These are phyloP conservation scores for Chrysaora quinquecirrha DNA, from an alignment of 30 jellyfish, hydroid and myxozoan genomes.

Conservation along the genomic window DNA sequence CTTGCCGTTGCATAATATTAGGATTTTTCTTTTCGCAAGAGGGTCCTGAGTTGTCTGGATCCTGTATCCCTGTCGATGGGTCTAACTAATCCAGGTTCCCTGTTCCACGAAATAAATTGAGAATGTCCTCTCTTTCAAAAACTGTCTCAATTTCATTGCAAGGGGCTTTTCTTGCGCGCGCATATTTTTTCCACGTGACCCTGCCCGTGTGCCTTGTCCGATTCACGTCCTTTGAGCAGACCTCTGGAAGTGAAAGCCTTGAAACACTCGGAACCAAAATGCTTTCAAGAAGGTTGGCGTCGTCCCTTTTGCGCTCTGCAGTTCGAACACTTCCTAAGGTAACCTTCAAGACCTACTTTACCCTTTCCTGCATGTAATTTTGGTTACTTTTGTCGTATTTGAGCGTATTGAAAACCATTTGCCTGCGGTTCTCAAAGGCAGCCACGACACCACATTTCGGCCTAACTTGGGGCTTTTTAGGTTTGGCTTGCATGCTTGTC, in stretches of 20 bases:
- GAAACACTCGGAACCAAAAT: slow-evolving; percentile 15
- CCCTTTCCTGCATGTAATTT: too few species aligned
- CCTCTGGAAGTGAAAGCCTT: slow-evolving; percentile 67
- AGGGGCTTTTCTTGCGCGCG: slow-evolving; percentile 63
- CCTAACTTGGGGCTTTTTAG: neutral
- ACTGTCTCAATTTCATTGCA: neutral
- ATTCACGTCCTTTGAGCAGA: slow-evolving; percentile 55
- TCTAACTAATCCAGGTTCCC: too few species aligned
- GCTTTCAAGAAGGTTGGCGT: slow-evolving; percentile 77
- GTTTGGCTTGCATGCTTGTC: neutral
- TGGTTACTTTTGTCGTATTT: too few species aligned
- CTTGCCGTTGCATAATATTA: too few species aligned
- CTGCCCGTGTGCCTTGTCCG: slow-evolving; percentile 64
- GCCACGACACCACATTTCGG: slow-evolving; percentile 3
- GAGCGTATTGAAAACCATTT: too few species aligned
- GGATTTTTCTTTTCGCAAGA: too few species aligned
- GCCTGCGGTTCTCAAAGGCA: neutral
- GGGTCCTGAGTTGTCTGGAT: too few species aligned
- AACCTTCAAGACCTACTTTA: neutral
- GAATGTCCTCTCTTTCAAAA: neutral
- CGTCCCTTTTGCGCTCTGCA: slow-evolving; percentile 65
- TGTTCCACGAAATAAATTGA: too few species aligned
- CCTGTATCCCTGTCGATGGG: too few species aligned
- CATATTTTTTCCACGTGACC: slow-evolving; percentile 70
- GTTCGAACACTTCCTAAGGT: slow-evolving; percentile 77